Evolutionary conservation across 2,888 invertebrate species (phyloP).

Genomic region (Trachelus iudaicus): DNA sequence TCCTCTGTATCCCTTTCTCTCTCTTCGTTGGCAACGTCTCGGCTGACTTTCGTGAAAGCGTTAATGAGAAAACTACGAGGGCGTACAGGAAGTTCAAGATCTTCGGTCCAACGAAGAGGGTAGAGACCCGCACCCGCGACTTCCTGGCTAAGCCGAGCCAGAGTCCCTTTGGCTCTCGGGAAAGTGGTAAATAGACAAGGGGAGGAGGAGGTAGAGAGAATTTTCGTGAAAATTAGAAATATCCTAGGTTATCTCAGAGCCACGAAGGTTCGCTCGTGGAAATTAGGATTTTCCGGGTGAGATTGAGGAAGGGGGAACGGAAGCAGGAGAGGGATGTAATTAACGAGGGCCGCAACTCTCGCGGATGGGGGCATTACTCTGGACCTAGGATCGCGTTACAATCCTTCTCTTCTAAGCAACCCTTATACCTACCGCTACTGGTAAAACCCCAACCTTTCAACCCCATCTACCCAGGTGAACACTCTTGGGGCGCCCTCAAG

Average conservation of each 20-base stretch:
- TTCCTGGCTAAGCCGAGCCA: not conserved
- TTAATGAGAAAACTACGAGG: conserved; percentile 3
- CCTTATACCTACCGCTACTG: not conserved
- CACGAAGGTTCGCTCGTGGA: conserved; percentile 25
- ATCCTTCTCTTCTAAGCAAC: not conserved
- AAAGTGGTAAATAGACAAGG: not conserved
- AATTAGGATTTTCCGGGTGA: conserved; percentile 41
- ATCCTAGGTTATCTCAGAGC: conserved; percentile 13
- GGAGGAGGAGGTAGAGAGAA: not conserved
- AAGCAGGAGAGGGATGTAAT: conserved; percentile 32
- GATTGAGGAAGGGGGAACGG: conserved; percentile 14
- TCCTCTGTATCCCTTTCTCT: not conserved
- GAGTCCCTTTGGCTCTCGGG: not conserved
- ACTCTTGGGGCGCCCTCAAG: conserved; percentile 4
- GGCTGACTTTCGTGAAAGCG: not conserved
- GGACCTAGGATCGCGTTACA: conserved; percentile 34
- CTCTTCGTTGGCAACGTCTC: not conserved
- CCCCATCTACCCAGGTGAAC: conserved; percentile 3
- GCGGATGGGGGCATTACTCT: conserved; percentile 44
- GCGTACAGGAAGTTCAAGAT: not conserved
- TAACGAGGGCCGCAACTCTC: conserved; percentile 43
- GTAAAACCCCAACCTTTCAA: not conserved
- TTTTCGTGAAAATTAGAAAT: conserved; percentile 35
- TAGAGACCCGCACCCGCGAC: not conserved
- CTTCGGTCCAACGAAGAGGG: not conserved